phyloP scores from a whole-genome alignment of 2,113 vertebrate genomes.

The Hippocampus abdominalis region DNA sequence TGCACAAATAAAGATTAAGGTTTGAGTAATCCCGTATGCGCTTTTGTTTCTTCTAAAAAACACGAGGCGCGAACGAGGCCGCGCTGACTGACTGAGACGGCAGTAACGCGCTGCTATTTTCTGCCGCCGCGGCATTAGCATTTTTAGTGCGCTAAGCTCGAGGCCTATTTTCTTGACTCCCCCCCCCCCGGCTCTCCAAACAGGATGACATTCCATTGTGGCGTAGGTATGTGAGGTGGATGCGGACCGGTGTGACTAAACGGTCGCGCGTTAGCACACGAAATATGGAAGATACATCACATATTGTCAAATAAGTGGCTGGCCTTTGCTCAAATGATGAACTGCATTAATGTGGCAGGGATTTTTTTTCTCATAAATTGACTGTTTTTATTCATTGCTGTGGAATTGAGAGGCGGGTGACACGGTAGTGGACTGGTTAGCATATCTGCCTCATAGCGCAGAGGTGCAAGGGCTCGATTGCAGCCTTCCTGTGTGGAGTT shows the following conservation, averaged over 20 bases:
- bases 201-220: slow-evolving; percentile 47
- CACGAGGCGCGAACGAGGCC: slow-evolving; percentile 24
- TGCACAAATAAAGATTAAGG: slow-evolving; percentile 26
- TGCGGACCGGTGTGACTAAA: not conserved
- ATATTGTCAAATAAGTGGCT: not conserved
- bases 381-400: too few relatives aligned
- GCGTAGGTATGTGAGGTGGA: slow-evolving; percentile 33
- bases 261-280: not conserved
- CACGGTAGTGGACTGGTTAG: too few relatives aligned
- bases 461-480: too few relatives aligned
- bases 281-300: not conserved
- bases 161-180: slow-evolving; percentile 55
- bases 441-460: too few relatives aligned
- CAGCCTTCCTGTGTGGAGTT: too few relatives aligned
- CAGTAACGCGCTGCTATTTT: slow-evolving; percentile 63
- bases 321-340: too few relatives aligned
- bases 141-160: slow-evolving; percentile 67
- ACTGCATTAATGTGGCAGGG: too few relatives aligned
- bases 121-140: slow-evolving; percentile 49
- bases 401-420: too few relatives aligned
- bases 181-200: slow-evolving; percentile 51
- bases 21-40: slow-evolving; percentile 23
- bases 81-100: slow-evolving; percentile 45
- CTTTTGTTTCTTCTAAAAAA: slow-evolving; percentile 15
- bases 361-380: too few relatives aligned